Evolutionary conservation across 2,888 invertebrate species (phyloP).

Genomic region (Steinernema hermaphroditum): DNA sequence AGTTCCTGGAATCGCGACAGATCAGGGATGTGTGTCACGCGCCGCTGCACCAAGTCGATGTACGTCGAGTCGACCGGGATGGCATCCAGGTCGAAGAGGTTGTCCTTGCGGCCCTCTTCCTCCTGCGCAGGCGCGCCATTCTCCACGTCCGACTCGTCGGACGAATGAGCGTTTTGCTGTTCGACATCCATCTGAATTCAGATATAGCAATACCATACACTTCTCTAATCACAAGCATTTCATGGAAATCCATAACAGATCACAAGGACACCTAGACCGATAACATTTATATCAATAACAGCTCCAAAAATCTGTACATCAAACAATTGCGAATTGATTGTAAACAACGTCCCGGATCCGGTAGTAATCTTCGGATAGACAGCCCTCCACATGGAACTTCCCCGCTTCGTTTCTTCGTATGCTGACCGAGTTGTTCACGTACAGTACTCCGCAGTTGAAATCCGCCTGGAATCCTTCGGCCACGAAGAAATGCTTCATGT

Average conservation of each 20-base stretch:
- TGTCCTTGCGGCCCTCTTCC: conserved; percentile 45
- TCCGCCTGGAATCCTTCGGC: conserved; percentile 71
- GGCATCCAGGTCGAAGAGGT: conserved; percentile 44
- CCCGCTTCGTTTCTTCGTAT: conserved; percentile 88
- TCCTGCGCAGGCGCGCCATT: conserved; percentile 16
- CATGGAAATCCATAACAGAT: not conserved
- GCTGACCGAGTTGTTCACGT: conserved; percentile 90
- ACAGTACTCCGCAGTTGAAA: conserved; percentile 85
- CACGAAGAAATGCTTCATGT: conserved; percentile 77
- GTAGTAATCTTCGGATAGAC: conserved; percentile 90
- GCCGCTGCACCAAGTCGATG: conserved; percentile 57
- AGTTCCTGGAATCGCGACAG: conserved; percentile 51
- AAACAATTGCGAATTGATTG: conserved; percentile 93
- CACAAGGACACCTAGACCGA: too few relatives aligned
- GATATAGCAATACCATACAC: not conserved
- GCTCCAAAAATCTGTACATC: conserved; percentile 50
- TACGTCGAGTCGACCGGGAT: conserved; percentile 38
- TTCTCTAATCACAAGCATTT: not conserved
- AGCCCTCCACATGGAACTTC: conserved; percentile 88
- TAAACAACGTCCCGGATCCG: conserved; percentile 85
- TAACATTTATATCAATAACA: too few relatives aligned
- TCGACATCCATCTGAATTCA: not conserved
- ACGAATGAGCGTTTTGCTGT: not conserved
- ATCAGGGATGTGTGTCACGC: conserved; percentile 60
- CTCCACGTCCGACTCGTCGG: not conserved